Evolutionary conservation across 2,113 vertebrate species (phyloP).

Genomic region (Hippolais icterina): DNA sequence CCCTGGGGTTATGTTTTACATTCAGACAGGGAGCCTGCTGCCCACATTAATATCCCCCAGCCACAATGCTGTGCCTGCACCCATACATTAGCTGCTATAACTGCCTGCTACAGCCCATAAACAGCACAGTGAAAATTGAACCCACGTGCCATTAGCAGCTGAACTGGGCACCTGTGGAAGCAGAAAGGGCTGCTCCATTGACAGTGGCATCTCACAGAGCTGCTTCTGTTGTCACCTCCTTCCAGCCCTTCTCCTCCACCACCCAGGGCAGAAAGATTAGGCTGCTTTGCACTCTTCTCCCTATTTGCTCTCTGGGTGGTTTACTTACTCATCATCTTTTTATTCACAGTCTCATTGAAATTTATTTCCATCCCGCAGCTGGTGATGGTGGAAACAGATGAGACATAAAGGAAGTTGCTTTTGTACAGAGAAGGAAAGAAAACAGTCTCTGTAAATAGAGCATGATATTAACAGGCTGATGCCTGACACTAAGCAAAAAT

Average conservation of each 20-base stretch:
- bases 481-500: not conserved
- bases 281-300: not conserved
- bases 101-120: slow-evolving; percentile 33
- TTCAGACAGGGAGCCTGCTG: not conserved
- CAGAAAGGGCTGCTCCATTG: not conserved
- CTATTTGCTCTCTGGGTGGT: not conserved
- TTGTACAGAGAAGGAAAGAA: slow-evolving; percentile 9
- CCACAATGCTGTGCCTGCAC: not conserved
- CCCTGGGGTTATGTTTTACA: slow-evolving; percentile 61
- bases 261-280: not conserved
- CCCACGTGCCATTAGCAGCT: not conserved
- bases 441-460: not conserved
- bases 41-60: slow-evolving; percentile 9
- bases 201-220: accelerated
- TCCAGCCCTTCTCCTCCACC: not conserved
- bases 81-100: slow-evolving; percentile 40
- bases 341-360: not conserved
- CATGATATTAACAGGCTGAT: not conserved
- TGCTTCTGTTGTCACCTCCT: not conserved
- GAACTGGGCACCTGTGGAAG: not conserved
- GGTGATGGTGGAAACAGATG: slow-evolving; percentile 8
- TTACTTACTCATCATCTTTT: not conserved
- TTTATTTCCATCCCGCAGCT: not conserved
- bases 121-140: not conserved
- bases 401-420: slow-evolving; percentile 46